Evolutionary conservation across 2,888 invertebrate species (phyloP).

Genomic region (Matsumyia berberina): DNA sequence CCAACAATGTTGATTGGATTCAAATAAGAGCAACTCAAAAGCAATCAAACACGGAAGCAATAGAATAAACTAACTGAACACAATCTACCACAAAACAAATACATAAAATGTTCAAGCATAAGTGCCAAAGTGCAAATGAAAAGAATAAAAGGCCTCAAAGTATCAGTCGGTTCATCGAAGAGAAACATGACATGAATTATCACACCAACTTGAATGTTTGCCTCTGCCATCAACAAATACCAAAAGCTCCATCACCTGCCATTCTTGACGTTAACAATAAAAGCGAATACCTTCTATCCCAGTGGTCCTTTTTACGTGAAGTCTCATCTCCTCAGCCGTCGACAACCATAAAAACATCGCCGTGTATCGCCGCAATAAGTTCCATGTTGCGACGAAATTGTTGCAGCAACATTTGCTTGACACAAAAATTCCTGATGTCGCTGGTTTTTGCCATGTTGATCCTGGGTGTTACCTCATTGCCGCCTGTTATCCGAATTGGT

Average conservation of each 20-base stretch:
- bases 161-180: background rate
- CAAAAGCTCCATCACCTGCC: constrained; percentile 34
- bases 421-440: constrained; percentile 45
- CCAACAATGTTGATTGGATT: constrained; percentile 1
- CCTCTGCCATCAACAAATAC: constrained; percentile 43
- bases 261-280: constrained; percentile 14
- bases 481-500: constrained; percentile 89
- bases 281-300: constrained; percentile 3
- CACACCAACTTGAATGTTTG: constrained; percentile 19
- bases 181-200: background rate
- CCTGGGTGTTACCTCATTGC: constrained; percentile 85
- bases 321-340: background rate
- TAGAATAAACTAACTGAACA: background rate
- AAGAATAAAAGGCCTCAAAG: background rate
- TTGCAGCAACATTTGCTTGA: constrained; percentile 26
- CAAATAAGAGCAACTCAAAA: background rate
- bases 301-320: background rate
- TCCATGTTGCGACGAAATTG: constrained; percentile 1
- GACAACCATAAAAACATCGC: background rate
- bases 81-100: background rate
- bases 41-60: too few relatives aligned
- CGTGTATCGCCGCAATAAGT: background rate
- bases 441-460: constrained; percentile 76
- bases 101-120: constrained; percentile 3
- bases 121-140: background rate